Conservation (phyloP, 2,797 vertebrate species). For the Poecile montanus region DNA sequence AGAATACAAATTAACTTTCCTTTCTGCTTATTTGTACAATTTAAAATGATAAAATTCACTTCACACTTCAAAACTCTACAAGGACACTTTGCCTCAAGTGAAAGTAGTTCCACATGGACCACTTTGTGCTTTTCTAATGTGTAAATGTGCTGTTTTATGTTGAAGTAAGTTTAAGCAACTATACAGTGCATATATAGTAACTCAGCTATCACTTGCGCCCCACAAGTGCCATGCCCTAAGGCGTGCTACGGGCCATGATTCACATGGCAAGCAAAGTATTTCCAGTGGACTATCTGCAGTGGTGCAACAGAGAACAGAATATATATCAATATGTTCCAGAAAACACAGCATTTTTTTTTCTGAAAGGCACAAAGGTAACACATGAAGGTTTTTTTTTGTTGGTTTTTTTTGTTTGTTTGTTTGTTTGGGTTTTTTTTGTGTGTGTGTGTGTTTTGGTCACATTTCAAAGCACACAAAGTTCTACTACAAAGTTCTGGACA, state of each 20-base stretch:
- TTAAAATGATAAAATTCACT: constrained; percentile 54
- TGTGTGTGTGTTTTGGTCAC: not conserved
- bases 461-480: not conserved
- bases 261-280: constrained; percentile 57
- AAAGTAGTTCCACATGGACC: constrained; percentile 52
- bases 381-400: not conserved
- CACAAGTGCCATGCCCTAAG: constrained; percentile 64
- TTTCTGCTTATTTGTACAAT: constrained; percentile 23
- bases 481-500: not conserved
- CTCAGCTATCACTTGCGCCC: constrained; percentile 48
- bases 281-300: constrained; percentile 57
- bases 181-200: constrained; percentile 8
- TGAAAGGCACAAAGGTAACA: not conserved
- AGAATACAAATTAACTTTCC: constrained; percentile 10
- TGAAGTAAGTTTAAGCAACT: constrained; percentile 35
- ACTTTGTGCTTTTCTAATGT: constrained; percentile 63
- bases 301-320: constrained; percentile 16
- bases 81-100: constrained; percentile 49
- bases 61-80: constrained; percentile 37
- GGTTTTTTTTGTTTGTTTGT: not conserved
- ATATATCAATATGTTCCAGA: constrained; percentile 1
- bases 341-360: not conserved
- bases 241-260: constrained; percentile 64
- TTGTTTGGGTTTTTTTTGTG: not conserved
- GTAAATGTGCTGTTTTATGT: constrained; percentile 56